Conservation (phyloP, 2,888 invertebrate genomes). For the Bhutanitis thaidina region DNA sequence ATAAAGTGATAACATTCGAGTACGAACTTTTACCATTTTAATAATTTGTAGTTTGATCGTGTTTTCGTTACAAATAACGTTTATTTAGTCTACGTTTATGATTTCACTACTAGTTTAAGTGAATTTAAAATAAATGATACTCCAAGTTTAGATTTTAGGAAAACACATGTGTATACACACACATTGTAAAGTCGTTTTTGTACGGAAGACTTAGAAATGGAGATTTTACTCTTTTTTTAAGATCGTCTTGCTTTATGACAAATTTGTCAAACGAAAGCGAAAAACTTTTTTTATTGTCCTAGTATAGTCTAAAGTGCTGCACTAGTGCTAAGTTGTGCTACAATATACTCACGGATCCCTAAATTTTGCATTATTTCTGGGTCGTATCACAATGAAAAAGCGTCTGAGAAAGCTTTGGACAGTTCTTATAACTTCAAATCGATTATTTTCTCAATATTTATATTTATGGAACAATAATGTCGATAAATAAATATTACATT, state of each 20-base stretch:
- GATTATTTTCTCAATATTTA: conserved; percentile 29
- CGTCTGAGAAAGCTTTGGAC: conserved; percentile 6
- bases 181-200: conserved; percentile 29
- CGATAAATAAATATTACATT: not conserved
- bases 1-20: conserved; percentile 69
- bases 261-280: conserved; percentile 48
- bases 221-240: conserved; percentile 23
- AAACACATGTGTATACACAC: not conserved
- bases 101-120: not conserved
- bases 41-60: conserved; percentile 6
- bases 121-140: not conserved
- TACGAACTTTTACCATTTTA: conserved; percentile 15
- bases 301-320: conserved; percentile 72
- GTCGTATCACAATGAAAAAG: conserved; percentile 11
- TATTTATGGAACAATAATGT: not conserved
- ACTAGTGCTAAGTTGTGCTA: conserved; percentile 50
- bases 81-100: not conserved
- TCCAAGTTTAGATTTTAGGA: not conserved
- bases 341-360: conserved; percentile 19
- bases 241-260: conserved; percentile 16
- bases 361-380: not conserved
- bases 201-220: conserved; percentile 60
- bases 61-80: conserved; percentile 5
- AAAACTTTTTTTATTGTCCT: conserved; percentile 70
- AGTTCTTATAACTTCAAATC: conserved; percentile 24